phyloP scores from a whole-genome alignment of 2,797 vertebrate genomes.

The Paguma larvata region DNA sequence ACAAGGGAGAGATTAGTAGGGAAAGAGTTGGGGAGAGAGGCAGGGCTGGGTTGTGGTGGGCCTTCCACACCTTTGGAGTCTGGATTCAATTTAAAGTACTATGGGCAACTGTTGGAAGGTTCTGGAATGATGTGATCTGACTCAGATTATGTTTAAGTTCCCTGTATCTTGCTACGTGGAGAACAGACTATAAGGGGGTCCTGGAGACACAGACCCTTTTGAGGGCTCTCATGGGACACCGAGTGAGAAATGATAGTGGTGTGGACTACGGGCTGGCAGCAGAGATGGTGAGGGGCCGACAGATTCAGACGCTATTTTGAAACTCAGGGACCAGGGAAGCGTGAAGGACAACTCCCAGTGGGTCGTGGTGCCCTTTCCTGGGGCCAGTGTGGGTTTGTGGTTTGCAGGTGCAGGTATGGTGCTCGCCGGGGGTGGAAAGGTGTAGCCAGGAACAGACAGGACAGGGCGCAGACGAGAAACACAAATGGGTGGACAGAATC shows the following conservation, averaged over 20 bases:
- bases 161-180: constrained; percentile 1
- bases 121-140: constrained; percentile 54
- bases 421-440: background rate
- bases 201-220: background rate
- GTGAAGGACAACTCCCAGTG: background rate
- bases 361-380: background rate
- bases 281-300: background rate
- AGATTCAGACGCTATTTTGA: background rate
- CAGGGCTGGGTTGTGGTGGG: background rate
- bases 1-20: constrained; percentile 45
- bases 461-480: background rate
- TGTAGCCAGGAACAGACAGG: background rate
- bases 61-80: constrained; percentile 32
- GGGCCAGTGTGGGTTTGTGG: background rate
- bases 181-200: background rate
- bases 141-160: constrained; percentile 28
- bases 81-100: constrained; percentile 47
- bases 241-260: background rate
- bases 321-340: background rate
- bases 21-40: constrained; percentile 55
- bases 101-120: constrained; percentile 3
- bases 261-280: background rate
- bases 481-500: background rate
- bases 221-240: background rate
- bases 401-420: background rate